These are phyloP conservation scores for Argya squamiceps DNA, from an alignment of 2,797 vertebrate genomes.

Conservation along the genomic window DNA sequence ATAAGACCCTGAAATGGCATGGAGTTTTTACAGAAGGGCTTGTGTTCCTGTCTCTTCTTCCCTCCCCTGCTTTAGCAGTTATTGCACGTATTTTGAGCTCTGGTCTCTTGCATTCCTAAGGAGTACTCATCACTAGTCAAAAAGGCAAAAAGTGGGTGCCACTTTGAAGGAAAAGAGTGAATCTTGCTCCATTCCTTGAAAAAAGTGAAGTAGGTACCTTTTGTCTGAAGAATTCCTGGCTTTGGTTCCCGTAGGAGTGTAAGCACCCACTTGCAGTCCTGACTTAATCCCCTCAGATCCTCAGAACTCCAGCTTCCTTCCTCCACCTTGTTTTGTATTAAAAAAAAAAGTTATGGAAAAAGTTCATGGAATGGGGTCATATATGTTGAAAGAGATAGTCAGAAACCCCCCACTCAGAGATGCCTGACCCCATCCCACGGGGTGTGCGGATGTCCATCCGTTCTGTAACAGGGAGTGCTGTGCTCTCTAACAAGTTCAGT, in stretches of 20 bases:
- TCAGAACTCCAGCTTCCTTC: background rate
- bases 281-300: background rate
- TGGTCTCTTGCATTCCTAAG: background rate
- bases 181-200: background rate
- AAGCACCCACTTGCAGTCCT: background rate
- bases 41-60: background rate
- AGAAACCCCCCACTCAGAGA: background rate
- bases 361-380: background rate
- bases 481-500: background rate
- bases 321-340: background rate
- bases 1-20: background rate
- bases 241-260: background rate
- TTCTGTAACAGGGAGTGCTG: background rate
- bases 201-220: background rate
- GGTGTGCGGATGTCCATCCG: rapidly evolving
- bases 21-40: background rate
- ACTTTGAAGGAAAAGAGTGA: background rate
- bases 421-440: background rate
- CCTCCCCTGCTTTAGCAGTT: background rate
- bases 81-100: background rate
- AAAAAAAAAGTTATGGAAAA: background rate
- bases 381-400: background rate
- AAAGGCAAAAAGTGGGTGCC: background rate
- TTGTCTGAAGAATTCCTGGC: background rate
- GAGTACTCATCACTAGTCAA: background rate